phyloP scores from a whole-genome alignment of 1,140 invertebrate species.

The Drosophila fuyamai region DNA sequence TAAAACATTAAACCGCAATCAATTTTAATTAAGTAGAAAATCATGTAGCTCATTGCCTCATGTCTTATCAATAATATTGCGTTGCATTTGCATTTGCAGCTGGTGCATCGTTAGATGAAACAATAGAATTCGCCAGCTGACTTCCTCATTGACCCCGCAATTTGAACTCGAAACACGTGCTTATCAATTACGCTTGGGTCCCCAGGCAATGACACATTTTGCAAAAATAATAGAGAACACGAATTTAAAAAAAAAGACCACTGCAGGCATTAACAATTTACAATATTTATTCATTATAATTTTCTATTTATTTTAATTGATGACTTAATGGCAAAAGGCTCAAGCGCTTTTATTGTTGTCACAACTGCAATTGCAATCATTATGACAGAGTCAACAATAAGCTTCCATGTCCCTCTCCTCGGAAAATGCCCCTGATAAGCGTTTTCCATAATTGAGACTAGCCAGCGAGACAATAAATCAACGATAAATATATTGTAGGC shows the following conservation, averaged over 20 bases:
- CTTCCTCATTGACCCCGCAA: conserved; percentile 70
- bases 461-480: conserved; percentile 52
- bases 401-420: conserved; percentile 2
- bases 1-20: conserved; percentile 3
- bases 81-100: conserved; percentile 53
- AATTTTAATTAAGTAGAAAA: conserved; percentile 31
- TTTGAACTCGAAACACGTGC: conserved; percentile 72
- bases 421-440: conserved; percentile 54
- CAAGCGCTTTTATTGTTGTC: conserved; percentile 71
- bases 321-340: conserved; percentile 71
- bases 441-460: conserved; percentile 66
- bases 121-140: conserved; percentile 55
- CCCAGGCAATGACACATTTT: conserved; percentile 62
- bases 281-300: conserved; percentile 70
- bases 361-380: conserved; percentile 74
- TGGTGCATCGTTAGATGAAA: conserved; percentile 41
- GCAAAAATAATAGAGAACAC: conserved; percentile 6
- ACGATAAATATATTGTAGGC: conserved; percentile 31
- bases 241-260: not conserved
- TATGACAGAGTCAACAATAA: conserved; percentile 63
- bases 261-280: conserved; percentile 28
- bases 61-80: conserved; percentile 39
- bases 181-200: conserved; percentile 69
- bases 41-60: conserved; percentile 10
- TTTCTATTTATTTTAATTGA: conserved; percentile 82